Evolutionary conservation across 2,113 vertebrate genomes (phyloP).

Genomic region (Leiothrix lutea): DNA sequence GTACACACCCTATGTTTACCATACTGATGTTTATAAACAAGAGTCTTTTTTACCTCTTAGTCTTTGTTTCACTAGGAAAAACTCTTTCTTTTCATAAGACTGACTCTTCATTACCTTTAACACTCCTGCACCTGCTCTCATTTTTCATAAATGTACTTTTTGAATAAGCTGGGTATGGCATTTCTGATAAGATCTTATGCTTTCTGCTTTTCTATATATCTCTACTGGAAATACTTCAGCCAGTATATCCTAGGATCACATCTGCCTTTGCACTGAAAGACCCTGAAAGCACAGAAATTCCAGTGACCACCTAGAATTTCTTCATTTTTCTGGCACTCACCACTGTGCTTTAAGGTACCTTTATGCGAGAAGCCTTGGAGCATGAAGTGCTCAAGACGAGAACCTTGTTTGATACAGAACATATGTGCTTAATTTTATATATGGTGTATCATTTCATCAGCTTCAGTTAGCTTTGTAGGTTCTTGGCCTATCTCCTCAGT

Average conservation of each 20-base stretch:
- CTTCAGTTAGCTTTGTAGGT: slow-evolving; percentile 24
- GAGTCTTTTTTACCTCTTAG: background rate
- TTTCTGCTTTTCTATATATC: background rate
- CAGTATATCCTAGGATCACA: background rate
- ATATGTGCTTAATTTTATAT: slow-evolving; percentile 22
- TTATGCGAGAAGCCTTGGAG: background rate
- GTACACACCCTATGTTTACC: background rate
- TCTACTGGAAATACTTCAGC: background rate
- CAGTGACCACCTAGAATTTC: background rate
- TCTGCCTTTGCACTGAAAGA: background rate
- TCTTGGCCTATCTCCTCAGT: slow-evolving; percentile 43
- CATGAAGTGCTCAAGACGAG: background rate
- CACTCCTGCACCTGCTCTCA: background rate
- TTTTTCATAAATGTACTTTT: background rate
- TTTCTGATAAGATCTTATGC: background rate
- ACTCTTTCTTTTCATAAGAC: background rate
- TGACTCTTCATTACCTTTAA: background rate
- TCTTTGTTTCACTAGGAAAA: background rate
- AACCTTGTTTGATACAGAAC: background rate
- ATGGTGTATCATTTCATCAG: background rate
- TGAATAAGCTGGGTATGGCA: background rate
- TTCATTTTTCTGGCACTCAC: background rate
- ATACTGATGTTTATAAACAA: background rate
- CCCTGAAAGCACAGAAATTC: background rate
- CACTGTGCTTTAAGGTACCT: background rate